Conservation (phyloP, 2,888 invertebrate species). For the Maniola hyperantus region DNA sequence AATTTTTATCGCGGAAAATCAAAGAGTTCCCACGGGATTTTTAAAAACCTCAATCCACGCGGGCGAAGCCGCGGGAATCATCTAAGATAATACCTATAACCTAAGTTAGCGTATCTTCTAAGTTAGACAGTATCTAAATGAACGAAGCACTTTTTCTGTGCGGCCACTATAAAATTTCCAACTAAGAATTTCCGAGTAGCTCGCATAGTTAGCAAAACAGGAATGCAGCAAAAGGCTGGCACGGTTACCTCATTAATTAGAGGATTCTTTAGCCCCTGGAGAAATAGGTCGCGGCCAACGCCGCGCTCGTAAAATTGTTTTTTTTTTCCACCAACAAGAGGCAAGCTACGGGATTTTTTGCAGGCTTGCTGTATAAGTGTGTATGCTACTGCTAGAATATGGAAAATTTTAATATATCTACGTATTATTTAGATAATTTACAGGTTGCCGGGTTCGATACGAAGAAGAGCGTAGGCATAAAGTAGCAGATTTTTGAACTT, state of each 20-base stretch:
- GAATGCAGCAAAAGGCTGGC: constrained; percentile 31
- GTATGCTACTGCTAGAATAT: not conserved
- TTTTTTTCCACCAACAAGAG: constrained; percentile 22
- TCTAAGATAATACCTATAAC: too few relatives aligned
- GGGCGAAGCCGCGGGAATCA: too few relatives aligned
- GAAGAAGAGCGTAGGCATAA: too few relatives aligned
- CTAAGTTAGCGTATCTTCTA: too few relatives aligned
- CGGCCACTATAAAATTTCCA: constrained; percentile 16
- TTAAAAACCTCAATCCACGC: too few relatives aligned
- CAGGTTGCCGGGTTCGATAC: too few relatives aligned
- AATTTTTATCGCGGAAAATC: too few relatives aligned
- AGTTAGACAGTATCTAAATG: not conserved
- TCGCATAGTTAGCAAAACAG: constrained; percentile 23
- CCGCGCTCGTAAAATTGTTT: constrained; percentile 32
- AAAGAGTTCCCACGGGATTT: too few relatives aligned
- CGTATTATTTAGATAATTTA: too few relatives aligned
- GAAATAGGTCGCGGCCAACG: constrained; percentile 33
- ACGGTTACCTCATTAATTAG: constrained; percentile 39
- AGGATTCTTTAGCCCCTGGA: constrained; percentile 36
- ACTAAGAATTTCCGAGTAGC: constrained; percentile 38
- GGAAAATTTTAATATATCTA: too few relatives aligned
- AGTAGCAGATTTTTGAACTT: too few relatives aligned
- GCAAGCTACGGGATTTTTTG: constrained; percentile 29
- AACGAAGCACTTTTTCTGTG: constrained; percentile 4
- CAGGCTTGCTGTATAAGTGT: constrained; percentile 28